A percentile compares a stretch with the other conserved stretches of the same genome.
These are phyloP conservation scores for Orthosia gracilis DNA, from an alignment of 2,888 invertebrate genomes.

Conservation along the genomic window DNA sequence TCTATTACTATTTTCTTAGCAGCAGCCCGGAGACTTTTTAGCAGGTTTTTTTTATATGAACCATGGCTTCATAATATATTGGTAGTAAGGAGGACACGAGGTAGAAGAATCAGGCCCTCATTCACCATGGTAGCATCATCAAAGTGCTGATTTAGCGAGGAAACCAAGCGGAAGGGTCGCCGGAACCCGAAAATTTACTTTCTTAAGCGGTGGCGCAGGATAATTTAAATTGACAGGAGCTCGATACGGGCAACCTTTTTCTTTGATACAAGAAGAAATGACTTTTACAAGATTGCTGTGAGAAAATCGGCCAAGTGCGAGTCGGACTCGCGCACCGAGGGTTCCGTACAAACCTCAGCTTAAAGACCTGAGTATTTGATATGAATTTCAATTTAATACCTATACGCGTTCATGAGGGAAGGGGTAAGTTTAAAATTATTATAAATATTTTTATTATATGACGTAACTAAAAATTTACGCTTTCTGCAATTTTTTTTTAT, in stretches of 20 bases:
- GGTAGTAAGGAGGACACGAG: not conserved
- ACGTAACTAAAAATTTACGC: too few species aligned
- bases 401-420: too few species aligned
- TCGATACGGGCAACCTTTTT: conserved; percentile 17
- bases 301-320: too few species aligned
- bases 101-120: conserved; percentile 4
- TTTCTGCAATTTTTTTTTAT: too few species aligned
- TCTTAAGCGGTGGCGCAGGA: conserved; percentile 28
- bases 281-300: not conserved
- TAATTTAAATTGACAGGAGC: conserved; percentile 40
- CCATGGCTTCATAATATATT: not conserved
- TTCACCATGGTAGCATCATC: conserved; percentile 8
- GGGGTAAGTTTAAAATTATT: too few species aligned
- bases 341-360: too few species aligned
- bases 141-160: conserved; percentile 40
- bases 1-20: not conserved
- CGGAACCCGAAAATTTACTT: conserved; percentile 32
- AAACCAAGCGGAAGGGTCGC: conserved; percentile 41
- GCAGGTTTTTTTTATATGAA: not conserved
- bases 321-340: too few species aligned
- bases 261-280: conserved; percentile 16
- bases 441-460: too few species aligned
- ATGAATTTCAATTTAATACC: too few species aligned
- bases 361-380: too few species aligned
- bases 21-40: too few species aligned